Percentiles rank a stretch among this genome's conserved stretches.
Conservation (phyloP, 53 echinoderm and acorn worm genomes). For the Holothuria leucospilota region DNA sequence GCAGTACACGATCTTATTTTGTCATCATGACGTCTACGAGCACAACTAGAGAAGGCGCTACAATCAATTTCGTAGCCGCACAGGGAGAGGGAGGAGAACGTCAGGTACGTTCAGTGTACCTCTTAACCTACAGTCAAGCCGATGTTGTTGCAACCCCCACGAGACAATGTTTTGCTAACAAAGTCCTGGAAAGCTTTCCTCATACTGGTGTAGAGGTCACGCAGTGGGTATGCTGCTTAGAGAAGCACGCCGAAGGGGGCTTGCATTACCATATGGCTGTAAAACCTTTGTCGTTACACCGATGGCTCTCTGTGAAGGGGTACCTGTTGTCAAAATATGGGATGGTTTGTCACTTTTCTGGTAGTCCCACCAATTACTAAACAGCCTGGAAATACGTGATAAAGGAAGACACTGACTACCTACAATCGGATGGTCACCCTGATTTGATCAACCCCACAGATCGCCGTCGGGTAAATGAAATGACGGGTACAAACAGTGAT, state of each 20-base stretch:
- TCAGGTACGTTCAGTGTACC: no score
- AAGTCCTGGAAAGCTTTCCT: no score
- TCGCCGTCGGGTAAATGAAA: background rate
- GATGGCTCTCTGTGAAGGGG: constrained; percentile 37
- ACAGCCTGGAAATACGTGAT: constrained; percentile 39
- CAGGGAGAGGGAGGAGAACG: background rate
- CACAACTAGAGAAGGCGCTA: background rate
- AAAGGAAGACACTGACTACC: constrained; percentile 6
- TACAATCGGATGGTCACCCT: constrained; percentile 30
- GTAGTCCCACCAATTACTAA: constrained; percentile 36
- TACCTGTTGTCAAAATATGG: background rate
- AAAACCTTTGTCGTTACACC: constrained; percentile 1
- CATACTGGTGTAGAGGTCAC: no score
- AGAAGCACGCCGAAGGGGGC: constrained; percentile 30
- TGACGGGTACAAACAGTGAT: background rate
- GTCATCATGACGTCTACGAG: constrained; percentile 9
- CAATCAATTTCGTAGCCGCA: background rate
- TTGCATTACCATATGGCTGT: constrained; percentile 47
- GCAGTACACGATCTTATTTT: background rate
- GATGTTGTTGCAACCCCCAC: no score
- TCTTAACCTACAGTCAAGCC: no score
- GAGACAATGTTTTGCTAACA: no score
- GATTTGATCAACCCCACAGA: background rate
- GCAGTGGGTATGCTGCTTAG: constrained; percentile 40
- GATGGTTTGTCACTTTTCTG: constrained; percentile 29